Evolutionary conservation across 2,797 vertebrate species (phyloP).

Genomic region (Silurus lanzhouensis): DNA sequence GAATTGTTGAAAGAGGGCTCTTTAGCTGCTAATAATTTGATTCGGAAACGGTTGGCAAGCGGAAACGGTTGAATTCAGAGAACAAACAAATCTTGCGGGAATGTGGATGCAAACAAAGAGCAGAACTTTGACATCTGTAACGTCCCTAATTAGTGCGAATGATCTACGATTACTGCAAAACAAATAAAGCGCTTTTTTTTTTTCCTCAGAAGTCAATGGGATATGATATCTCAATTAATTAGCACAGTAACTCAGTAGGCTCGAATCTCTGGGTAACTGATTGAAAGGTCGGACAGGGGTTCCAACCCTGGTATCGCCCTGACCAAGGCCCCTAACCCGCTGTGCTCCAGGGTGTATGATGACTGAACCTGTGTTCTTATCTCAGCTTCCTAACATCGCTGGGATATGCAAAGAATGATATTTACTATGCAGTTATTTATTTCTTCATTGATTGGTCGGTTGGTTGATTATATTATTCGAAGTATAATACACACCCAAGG

Average conservation of each 20-base stretch:
- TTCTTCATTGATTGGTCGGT: too few relatives aligned
- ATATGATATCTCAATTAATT: background rate
- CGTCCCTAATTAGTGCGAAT: background rate
- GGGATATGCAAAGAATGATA: too few relatives aligned
- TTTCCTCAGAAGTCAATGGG: background rate
- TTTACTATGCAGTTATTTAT: too few relatives aligned
- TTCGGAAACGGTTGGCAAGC: background rate
- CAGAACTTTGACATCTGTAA: background rate
- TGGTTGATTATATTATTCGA: too few relatives aligned
- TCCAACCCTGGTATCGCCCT: too few relatives aligned
- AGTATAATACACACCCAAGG: too few relatives aligned
- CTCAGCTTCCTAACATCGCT: too few relatives aligned
- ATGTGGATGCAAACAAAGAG: background rate
- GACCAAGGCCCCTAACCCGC: too few relatives aligned
- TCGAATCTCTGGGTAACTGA: background rate
- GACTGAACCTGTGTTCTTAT: too few relatives aligned
- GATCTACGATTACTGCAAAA: background rate
- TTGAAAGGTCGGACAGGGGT: too few relatives aligned
- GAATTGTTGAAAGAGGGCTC: background rate
- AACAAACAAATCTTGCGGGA: background rate
- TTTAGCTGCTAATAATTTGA: conserved; percentile 12
- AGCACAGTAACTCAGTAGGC: too few relatives aligned
- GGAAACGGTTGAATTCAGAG: background rate
- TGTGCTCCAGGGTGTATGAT: too few relatives aligned
- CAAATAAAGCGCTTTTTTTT: background rate